Base-by-base conservation (phyloP, 2,888 invertebrate genomes). In the Lutraria lutraria region DNA sequence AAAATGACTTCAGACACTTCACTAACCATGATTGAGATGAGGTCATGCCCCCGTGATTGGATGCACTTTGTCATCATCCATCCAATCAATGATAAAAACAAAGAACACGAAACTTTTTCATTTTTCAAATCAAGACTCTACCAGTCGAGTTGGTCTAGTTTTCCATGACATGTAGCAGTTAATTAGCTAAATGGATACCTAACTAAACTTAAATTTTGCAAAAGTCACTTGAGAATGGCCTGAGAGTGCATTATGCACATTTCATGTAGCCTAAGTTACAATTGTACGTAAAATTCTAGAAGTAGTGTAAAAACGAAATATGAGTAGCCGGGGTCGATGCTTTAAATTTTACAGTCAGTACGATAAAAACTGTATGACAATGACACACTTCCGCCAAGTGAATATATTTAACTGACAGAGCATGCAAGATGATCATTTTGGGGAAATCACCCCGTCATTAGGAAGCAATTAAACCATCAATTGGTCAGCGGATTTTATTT, bases 1-100 rank as follows among this genome's bases (percentile, higher is more conserved):
- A 54, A 85, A 85, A 60, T 54, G 43, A 54, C 31, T 80, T 43
- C 56, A 25, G 85, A 85, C 85, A 85, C 43, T 60, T 53, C 25
- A 21, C 53, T 29, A 54, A 80, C 60, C 29, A 43, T 80, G 85
- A 85, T 85, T 53, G 60, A 85, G 79, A 79, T 43, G 25, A 60
- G 85, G 85, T 85, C 60, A 80, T 80, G 85, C 25, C 76, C 84
- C 52, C 53, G 21, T 12, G 43, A 54, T 43, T 76, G 54, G 16
- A 16, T 31, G 31, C 34, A 76, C 76, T 76, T 76, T 34, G 34
- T 76, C 76, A 76, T 76, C 76, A 34, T 76, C 76, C 34, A 16
- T 31, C 29, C 15, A 76, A 76, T 16, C 76, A 19, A 4, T 3
- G 34, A 76, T 76, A 76, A 76, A 76, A 76, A 76, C 76, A 76